Base-by-base conservation (phyloP, 2,113 vertebrate species). In the Cercopithecus mona region DNA sequence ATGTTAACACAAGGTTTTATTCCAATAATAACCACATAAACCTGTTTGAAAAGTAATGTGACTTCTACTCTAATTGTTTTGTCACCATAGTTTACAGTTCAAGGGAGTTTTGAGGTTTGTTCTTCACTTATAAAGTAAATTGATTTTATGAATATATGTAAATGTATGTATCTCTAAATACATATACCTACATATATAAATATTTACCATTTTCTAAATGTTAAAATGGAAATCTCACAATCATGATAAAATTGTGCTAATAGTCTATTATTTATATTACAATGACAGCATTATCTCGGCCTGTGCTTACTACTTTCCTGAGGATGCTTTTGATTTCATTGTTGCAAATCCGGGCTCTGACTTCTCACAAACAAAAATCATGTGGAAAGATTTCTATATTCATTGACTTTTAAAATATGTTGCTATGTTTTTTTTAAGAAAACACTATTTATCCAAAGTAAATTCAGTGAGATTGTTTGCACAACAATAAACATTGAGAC, bases 31-130 rank as follows among this genome's bases (percentile, higher is more conserved):
- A 85, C n/a, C 50, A 94, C 66, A 50, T 86, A 94, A 84, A 81
- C 23, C 14, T 78, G 59, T 85, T 85, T 86, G 18, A 91, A 96
- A 97, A 94, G 79, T 91, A 97, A 92, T 92, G 66, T 81, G 38
- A 57, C 81, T 94, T 86, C 17, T 94, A n/a, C 96, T 94, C 32
- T 95, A 88, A 78, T 82, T 97, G 72, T 80, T 96, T 86, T 79
- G 13, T 92, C 59, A 82, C 45, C 92, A 48, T 66, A 93, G 55
- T 85, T 79, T 66, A 82, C 9, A 66, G 38, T 68, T 22, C 45
- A 91, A 78, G 75, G 40, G 27, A 16, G 61, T 91, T 95, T 79
- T 82, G 30, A 78, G 61, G 9, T 85, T 95, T 93, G 27, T 89
- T 93, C 16, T 93, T 93, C 55, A 50, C 9, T 43, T 78, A 64